Conservation (phyloP, 2,797 vertebrate genomes). For the Neosilurus mollespiculum region DNA sequence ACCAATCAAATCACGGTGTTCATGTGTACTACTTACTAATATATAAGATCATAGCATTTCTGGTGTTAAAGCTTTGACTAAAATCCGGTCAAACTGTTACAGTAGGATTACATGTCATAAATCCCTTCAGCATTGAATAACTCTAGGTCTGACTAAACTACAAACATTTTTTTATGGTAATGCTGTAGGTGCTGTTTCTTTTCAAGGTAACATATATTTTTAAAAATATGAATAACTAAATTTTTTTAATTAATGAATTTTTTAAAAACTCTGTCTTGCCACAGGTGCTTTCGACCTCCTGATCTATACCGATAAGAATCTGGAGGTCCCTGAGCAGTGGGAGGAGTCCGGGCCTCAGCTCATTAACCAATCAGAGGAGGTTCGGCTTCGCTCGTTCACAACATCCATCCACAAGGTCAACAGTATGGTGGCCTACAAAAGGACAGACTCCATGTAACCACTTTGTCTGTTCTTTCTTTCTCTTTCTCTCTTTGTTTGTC, state of each 20-base stretch:
- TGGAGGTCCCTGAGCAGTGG: conserved; percentile 91
- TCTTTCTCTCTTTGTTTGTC: conserved; percentile 18
- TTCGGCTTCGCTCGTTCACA: conserved; percentile 91
- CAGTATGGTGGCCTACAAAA: conserved; percentile 90
- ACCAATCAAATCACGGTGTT: too few relatives aligned
- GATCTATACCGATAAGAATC: conserved; percentile 93
- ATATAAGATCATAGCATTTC: not conserved
- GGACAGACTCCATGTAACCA: conserved; percentile 69
- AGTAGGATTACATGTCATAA: not conserved
- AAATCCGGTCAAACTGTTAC: not conserved
- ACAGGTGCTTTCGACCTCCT: conserved; percentile 94
- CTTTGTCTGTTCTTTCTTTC: not conserved
- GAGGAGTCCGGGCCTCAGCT: conserved; percentile 94
- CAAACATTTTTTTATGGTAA: not conserved
- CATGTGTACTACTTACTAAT: too few relatives aligned
- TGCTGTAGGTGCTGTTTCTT: not conserved
- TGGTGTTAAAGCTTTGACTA: too few relatives aligned
- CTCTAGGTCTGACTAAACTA: not conserved
- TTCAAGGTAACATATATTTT: not conserved
- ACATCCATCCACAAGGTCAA: conserved; percentile 96
- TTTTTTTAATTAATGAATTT: too few relatives aligned
- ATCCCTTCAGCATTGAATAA: too few relatives aligned
- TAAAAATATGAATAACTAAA: too few relatives aligned
- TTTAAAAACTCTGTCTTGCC: not conserved
- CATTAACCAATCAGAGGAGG: conserved; percentile 90